Evolutionary conservation across 2,113 vertebrate genomes (phyloP).

Genomic region (Pan paniscus): DNA sequence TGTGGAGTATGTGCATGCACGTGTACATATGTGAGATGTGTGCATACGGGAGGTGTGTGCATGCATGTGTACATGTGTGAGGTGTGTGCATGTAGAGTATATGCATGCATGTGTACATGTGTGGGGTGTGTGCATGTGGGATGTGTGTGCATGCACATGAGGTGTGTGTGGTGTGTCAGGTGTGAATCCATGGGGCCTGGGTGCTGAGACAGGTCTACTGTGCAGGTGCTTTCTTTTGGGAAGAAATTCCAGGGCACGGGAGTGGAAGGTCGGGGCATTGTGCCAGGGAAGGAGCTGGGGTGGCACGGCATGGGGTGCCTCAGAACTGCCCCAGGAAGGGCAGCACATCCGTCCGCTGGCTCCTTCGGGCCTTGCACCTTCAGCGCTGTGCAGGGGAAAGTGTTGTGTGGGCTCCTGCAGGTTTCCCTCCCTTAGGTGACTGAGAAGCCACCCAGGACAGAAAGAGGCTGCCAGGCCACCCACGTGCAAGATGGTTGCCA

Average conservation of each 20-base stretch:
- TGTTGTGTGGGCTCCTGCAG: neutral
- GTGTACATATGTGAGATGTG: too few species aligned
- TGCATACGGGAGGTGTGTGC: too few species aligned
- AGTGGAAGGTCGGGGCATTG: neutral
- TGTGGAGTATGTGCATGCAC: too few species aligned
- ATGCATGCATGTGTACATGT: too few species aligned
- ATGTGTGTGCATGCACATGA: too few species aligned
- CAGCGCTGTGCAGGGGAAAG: neutral
- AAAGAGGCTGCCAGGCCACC: neutral
- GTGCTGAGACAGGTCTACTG: too few species aligned
- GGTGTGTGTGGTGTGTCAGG: neutral
- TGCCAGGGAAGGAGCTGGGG: neutral
- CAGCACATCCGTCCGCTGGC: too few species aligned
- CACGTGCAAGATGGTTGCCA: neutral
- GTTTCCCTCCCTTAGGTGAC: neutral
- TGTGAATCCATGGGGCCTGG: neutral
- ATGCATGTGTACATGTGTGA: too few species aligned
- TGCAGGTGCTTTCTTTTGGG: neutral
- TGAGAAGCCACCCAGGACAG: neutral
- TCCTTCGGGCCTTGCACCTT: rapidly evolving
- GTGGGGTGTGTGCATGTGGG: too few species aligned
- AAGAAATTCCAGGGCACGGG: neutral
- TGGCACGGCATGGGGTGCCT: neutral
- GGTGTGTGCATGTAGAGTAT: too few species aligned
- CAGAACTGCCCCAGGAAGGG: neutral